Evolutionary conservation across 2,888 invertebrate species (phyloP).

Genomic region (Oasisia sp.): DNA sequence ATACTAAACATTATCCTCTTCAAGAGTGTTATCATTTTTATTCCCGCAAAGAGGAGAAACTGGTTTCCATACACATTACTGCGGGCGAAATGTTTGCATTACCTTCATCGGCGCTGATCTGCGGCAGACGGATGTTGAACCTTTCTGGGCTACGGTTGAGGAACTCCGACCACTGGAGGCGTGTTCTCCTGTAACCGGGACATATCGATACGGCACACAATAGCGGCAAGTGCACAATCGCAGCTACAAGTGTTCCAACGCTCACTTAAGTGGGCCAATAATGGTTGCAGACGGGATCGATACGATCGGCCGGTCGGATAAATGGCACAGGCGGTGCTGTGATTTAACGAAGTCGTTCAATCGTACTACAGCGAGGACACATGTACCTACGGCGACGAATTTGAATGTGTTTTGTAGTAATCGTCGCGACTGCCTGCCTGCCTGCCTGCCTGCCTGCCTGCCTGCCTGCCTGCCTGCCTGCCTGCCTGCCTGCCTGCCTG

Average conservation of each 20-base stretch:
- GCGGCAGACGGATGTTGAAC: conserved; percentile 56
- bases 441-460: no score
- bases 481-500: no score
- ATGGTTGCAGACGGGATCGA: background rate
- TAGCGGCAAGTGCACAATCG: background rate
- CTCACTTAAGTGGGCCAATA: background rate
- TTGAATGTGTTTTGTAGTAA: background rate
- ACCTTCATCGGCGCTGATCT: conserved; percentile 56
- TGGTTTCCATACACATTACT: background rate
- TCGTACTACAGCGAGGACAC: background rate
- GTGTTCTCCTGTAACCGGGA: conserved; percentile 46
- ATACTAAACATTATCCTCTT: no score
- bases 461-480: no score
- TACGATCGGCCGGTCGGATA: background rate
- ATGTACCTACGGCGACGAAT: background rate
- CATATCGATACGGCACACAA: no score
- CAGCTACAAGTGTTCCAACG: background rate
- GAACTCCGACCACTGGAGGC: conserved; percentile 58
- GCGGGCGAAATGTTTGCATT: conserved; percentile 19
- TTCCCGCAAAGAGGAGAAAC: background rate
- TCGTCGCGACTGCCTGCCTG: no score
- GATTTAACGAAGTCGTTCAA: background rate
- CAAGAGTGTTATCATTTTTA: no score
- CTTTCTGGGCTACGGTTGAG: conserved; percentile 58
- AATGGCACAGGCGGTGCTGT: background rate